A percentile compares a stretch with the other conserved stretches of the same genome.
phyloP scores from a whole-genome alignment of 2,797 vertebrate genomes.

The Sebastes hopkinsi region DNA sequence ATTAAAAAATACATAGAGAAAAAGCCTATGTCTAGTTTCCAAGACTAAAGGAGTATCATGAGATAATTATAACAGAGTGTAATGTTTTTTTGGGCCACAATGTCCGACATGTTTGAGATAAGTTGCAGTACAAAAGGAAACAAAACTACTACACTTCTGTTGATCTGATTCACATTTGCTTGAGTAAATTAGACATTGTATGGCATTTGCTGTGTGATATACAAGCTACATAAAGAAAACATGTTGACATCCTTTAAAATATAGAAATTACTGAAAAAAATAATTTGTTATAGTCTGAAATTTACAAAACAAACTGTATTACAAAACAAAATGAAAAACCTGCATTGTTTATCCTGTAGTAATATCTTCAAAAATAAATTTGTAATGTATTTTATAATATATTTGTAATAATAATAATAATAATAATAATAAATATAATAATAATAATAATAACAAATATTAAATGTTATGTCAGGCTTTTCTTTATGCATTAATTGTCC shows the following conservation, averaged over 20 bases:
- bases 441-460: background rate
- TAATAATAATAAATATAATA: background rate
- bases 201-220: background rate
- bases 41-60: background rate
- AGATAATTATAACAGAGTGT: background rate
- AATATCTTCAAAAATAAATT: background rate
- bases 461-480: background rate
- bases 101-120: background rate
- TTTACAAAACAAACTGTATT: background rate
- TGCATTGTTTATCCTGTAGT: background rate
- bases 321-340: background rate
- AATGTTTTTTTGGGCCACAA: background rate
- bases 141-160: background rate
- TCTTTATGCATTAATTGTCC: background rate
- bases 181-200: background rate
- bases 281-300: too few species aligned
- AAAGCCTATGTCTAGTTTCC: background rate
- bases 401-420: background rate
- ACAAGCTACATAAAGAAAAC: background rate
- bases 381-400: background rate
- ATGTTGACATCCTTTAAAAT: too few species aligned
- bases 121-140: background rate
- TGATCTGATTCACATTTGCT: background rate
- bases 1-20: background rate
- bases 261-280: too few species aligned